Evolutionary conservation across 2,113 vertebrate genomes (phyloP), one percentile per base, ranked within the genome.

Genomic region (Malaclemys terrapin): DNA sequence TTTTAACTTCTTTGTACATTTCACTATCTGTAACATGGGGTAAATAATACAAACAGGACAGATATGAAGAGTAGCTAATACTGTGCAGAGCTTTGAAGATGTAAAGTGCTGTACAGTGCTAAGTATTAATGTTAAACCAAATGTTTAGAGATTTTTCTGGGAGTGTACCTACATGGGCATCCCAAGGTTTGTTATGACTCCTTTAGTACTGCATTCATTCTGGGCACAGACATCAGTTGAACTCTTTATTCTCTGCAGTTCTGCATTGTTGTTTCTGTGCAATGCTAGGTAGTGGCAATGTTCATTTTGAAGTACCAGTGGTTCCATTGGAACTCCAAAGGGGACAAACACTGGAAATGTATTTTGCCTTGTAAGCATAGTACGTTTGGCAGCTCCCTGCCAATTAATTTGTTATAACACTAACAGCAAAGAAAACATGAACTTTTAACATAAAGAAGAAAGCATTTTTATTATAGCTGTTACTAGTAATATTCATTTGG

Each of bases 301-400:
- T 3, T 79, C 57, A 80, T 17, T 38, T 72, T 35, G 79, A 91
- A 90, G 2, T 49, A 12, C 22, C 6, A 93, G 38, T 85, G n/a
- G 47, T 81, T 95, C 93, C 38, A 69, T 87, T 38, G 89, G 54
- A 90, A 47, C 11, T 87, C n/a, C n/a, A 62, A 91, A 90, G 3
- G 69, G n/a, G 6, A 38, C 35, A 72, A 84, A 49, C 89, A 82
- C 50, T 59, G 54, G 47, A 54, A 6, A 11, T 90, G 27, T 89
- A 59, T 85, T 19, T 90, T 88, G n/a, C 10, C n/a, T 24, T 85
- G 31, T 2, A 5, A 53, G 4, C 11, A 80, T 87, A 52, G 22
- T 3, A 0, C 72, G 16, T 90, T 92, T 95, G 35, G 35, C 82
- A 94, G 79, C 1, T 35, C 20, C 5, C 19, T 82, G 47, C 2